Percentiles rank a stretch among this genome's conserved stretches.
Conservation (phyloP, 2,888 invertebrate genomes). For the Apomyelois bistriatella region DNA sequence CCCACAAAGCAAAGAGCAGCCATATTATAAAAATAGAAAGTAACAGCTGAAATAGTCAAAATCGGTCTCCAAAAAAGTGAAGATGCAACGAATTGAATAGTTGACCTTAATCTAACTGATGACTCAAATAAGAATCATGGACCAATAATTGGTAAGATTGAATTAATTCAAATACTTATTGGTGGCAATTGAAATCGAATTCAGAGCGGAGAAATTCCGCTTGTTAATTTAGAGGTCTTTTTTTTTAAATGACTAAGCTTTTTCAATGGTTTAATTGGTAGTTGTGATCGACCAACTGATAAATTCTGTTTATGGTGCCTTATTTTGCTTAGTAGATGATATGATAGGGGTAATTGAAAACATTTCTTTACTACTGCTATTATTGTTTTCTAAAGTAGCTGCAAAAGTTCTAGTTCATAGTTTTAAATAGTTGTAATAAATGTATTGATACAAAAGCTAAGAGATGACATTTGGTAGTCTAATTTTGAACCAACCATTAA, state of each 20-base stretch:
- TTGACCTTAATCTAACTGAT: slow-evolving; percentile 46
- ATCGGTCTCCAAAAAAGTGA: slow-evolving; percentile 17
- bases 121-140: slow-evolving; percentile 26
- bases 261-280: neutral
- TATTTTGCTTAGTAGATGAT: slow-evolving; percentile 3
- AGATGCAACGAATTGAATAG: slow-evolving; percentile 32
- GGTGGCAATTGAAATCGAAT: slow-evolving; percentile 42
- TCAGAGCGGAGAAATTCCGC: slow-evolving; percentile 36
- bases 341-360: slow-evolving; percentile 8
- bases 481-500: too few species aligned
- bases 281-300: neutral
- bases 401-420: neutral
- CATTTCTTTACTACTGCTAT: neutral
- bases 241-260: slow-evolving; percentile 1
- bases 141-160: slow-evolving; percentile 40
- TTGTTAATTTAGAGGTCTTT: slow-evolving; percentile 8
- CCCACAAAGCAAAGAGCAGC: slow-evolving; percentile 12
- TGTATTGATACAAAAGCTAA: too few species aligned
- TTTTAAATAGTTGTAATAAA: neutral
- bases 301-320: neutral
- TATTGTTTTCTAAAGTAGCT: neutral
- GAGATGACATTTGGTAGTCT: too few species aligned
- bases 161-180: slow-evolving; percentile 51
- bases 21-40: slow-evolving; percentile 13
- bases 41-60: slow-evolving; percentile 6